phyloP scores from a whole-genome alignment of 2,888 invertebrate species.

The Gasteruption jaculator region DNA sequence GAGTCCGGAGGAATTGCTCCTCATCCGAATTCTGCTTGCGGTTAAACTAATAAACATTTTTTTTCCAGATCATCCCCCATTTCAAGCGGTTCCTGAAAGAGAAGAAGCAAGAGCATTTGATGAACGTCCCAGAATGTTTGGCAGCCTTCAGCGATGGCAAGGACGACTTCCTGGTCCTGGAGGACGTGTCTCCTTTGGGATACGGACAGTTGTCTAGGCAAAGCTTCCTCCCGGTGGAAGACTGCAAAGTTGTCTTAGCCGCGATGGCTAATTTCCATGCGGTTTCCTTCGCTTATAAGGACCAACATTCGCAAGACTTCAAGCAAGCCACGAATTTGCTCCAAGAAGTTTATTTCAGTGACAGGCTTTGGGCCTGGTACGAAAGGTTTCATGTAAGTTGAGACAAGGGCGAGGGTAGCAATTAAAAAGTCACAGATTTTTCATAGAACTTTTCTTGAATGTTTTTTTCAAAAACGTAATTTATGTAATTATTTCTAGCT shows the following conservation, averaged over 20 bases:
- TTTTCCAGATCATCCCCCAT: slow-evolving; percentile 35
- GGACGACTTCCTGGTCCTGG: slow-evolving; percentile 50
- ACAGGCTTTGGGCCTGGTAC: slow-evolving; percentile 39
- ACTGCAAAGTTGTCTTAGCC: slow-evolving; percentile 42
- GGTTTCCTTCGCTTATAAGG: slow-evolving; percentile 50
- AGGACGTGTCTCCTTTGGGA: slow-evolving; percentile 46
- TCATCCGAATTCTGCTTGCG: too few species aligned
- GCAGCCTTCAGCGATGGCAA: slow-evolving; percentile 45
- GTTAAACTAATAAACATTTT: slow-evolving; percentile 4
- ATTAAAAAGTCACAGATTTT: not conserved
- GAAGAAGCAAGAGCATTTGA: slow-evolving; percentile 28
- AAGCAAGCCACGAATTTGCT: slow-evolving; percentile 27
- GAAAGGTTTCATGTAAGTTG: slow-evolving; percentile 40
- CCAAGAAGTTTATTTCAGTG: slow-evolving; percentile 41
- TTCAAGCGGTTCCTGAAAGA: slow-evolving; percentile 35
- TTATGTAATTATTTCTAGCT: too few species aligned
- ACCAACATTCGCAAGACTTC: slow-evolving; percentile 47
- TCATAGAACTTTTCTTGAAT: not conserved
- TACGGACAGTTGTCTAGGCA: slow-evolving; percentile 42
- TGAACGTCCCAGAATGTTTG: slow-evolving; percentile 41
- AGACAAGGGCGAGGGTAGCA: not conserved
- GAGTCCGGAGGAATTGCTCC: too few species aligned
- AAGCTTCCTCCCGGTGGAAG: slow-evolving; percentile 35
- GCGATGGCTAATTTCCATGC: slow-evolving; percentile 52
- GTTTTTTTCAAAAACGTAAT: too few species aligned